A percentile compares a stretch with the other conserved stretches of the same genome.
These are phyloP conservation scores for Pipra filicauda DNA, from an alignment of 2,113 vertebrate species.

Conservation along the genomic window DNA sequence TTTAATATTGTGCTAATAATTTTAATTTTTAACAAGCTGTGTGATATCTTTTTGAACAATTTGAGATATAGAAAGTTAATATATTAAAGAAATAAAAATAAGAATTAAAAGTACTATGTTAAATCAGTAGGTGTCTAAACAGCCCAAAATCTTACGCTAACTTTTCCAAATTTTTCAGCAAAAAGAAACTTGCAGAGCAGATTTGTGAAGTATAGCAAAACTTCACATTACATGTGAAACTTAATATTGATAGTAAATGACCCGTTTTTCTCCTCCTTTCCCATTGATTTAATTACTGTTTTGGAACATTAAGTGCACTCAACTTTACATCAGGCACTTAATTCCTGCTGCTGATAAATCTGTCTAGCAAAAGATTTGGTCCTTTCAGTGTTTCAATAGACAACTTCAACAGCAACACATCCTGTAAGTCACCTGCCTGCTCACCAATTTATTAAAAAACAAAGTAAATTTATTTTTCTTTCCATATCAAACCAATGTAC, in stretches of 20 bases:
- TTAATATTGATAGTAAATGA: background rate
- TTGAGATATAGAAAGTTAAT: background rate
- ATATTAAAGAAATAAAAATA: background rate
- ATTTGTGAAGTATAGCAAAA: background rate
- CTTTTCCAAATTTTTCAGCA: background rate
- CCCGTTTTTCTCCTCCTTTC: constrained; percentile 11
- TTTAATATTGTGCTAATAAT: background rate
- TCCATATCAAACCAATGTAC: background rate
- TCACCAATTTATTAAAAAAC: background rate
- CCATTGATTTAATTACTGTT: constrained; percentile 55
- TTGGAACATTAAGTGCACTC: constrained; percentile 50
- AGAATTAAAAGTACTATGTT: background rate
- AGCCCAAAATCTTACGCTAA: background rate
- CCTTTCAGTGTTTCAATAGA: background rate
- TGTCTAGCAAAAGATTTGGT: background rate
- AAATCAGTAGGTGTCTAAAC: background rate
- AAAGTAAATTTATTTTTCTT: background rate
- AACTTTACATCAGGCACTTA: constrained; percentile 38
- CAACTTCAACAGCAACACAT: background rate
- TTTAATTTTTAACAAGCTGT: background rate
- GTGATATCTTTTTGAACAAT: background rate
- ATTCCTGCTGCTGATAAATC: constrained; percentile 43
- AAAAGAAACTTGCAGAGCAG: background rate
- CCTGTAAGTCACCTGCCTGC: background rate
- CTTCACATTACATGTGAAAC: background rate